These are phyloP conservation scores for Coturnix japonica DNA, from an alignment of 2,113 vertebrate species.

Conservation along the genomic window DNA sequence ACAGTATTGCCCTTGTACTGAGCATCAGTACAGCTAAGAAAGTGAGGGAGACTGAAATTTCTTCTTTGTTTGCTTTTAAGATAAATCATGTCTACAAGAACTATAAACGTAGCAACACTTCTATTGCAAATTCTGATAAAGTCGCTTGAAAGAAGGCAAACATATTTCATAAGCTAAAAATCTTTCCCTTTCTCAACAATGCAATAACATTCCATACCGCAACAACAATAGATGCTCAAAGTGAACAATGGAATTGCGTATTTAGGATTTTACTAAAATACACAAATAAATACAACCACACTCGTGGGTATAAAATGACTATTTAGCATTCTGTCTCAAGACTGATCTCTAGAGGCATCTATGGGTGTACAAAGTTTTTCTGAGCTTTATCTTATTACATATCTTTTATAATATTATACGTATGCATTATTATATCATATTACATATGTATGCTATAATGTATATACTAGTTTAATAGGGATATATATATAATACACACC, in stretches of 20 bases:
- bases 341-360: slow-evolving; percentile 84
- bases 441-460: too few relatives aligned
- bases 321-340: slow-evolving; percentile 66
- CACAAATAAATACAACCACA: slow-evolving; percentile 6
- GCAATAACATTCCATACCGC: background rate
- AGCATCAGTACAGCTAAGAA: background rate
- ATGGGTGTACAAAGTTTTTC: slow-evolving; percentile 66
- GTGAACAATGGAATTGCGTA: slow-evolving; percentile 76
- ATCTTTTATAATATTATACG: background rate
- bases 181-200: slow-evolving; percentile 74
- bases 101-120: slow-evolving; percentile 52
- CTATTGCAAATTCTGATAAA: slow-evolving; percentile 79
- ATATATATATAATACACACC: too few relatives aligned
- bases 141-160: slow-evolving; percentile 79
- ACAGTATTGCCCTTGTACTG: background rate
- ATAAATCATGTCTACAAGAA: background rate
- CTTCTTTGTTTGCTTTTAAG: background rate
- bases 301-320: slow-evolving; percentile 59
- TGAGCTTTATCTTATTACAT: slow-evolving; percentile 64
- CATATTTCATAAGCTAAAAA: slow-evolving; percentile 78
- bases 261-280: slow-evolving; percentile 78
- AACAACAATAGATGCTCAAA: slow-evolving; percentile 79
- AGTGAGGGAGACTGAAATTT: background rate
- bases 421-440: too few relatives aligned
- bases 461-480: too few relatives aligned